These are phyloP conservation scores for Pimpla rufipes DNA, from an alignment of 2,888 invertebrate species.

Conservation along the genomic window DNA sequence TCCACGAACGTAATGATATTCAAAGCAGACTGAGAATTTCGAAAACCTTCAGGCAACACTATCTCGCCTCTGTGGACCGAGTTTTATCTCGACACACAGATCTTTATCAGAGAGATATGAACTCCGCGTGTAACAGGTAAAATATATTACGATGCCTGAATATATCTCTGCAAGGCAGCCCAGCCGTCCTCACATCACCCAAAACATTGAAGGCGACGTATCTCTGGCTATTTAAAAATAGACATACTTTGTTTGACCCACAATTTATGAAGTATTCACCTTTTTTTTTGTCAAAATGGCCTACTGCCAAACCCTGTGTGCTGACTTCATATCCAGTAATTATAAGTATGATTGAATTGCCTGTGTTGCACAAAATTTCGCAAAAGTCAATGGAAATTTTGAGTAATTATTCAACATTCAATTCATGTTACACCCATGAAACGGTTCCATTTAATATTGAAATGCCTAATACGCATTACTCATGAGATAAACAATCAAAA, in stretches of 20 bases:
- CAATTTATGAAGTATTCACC: not conserved
- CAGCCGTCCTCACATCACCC: not conserved
- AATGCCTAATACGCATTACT: too few species aligned
- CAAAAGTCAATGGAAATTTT: not conserved
- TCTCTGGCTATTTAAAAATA: slow-evolving; percentile 12
- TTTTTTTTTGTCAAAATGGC: not conserved
- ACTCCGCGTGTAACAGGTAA: slow-evolving; percentile 15
- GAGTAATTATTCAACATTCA: too few species aligned
- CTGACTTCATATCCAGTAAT: not conserved
- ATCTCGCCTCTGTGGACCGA: not conserved
- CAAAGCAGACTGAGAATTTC: not conserved
- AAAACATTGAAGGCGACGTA: not conserved
- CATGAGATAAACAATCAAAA: too few species aligned
- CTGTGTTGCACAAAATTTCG: not conserved
- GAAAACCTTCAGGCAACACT: not conserved
- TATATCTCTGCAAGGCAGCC: slow-evolving; percentile 1
- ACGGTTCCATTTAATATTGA: too few species aligned
- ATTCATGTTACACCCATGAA: too few species aligned
- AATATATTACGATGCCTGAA: not conserved
- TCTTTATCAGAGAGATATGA: slow-evolving; percentile 3
- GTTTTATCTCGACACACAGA: slow-evolving; percentile 23
- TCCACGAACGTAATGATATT: slow-evolving; percentile 22
- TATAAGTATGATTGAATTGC: not conserved
- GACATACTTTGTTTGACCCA: not conserved
- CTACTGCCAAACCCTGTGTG: not conserved